phyloP scores from a whole-genome alignment of 2,797 vertebrate genomes.

The Sebastes miniatus region DNA sequence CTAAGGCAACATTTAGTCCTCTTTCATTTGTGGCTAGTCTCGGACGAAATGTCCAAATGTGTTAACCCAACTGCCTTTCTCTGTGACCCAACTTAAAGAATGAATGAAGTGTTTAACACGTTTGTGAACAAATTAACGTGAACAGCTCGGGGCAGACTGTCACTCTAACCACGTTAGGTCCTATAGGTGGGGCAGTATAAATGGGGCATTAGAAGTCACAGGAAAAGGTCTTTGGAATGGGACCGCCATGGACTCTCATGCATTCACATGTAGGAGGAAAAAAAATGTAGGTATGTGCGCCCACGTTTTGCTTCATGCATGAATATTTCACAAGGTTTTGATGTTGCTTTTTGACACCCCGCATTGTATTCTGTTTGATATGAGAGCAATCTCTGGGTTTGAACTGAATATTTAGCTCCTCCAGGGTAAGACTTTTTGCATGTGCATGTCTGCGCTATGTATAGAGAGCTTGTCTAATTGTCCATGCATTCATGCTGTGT shows the following conservation, averaged over 20 bases:
- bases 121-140: conserved; percentile 53
- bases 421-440: not conserved
- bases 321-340: not conserved
- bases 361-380: not conserved
- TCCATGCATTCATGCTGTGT: conserved; percentile 21
- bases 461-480: not conserved
- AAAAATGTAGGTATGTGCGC: conserved; percentile 82
- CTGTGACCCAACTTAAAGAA: conserved; percentile 24
- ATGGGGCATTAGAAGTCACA: conserved; percentile 62
- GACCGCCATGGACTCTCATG: conserved; percentile 78
- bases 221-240: conserved; percentile 69
- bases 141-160: conserved; percentile 73
- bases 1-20: conserved; percentile 35
- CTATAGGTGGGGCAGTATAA: conserved; percentile 74
- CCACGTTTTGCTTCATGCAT: conserved; percentile 34
- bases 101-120: conserved; percentile 25
- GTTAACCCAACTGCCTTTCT: conserved; percentile 39
- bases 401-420: not conserved
- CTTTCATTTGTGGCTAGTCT: conserved; percentile 37
- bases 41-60: conserved; percentile 42
- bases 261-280: conserved; percentile 77
- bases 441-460: conserved; percentile 2
- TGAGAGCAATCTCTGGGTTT: not conserved
- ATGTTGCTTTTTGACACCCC: not conserved
- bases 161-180: conserved; percentile 76